Percentiles rank a stretch among this genome's conserved stretches.
Conservation (phyloP, 2,797 vertebrate genomes). For the Mus caroli region DNA sequence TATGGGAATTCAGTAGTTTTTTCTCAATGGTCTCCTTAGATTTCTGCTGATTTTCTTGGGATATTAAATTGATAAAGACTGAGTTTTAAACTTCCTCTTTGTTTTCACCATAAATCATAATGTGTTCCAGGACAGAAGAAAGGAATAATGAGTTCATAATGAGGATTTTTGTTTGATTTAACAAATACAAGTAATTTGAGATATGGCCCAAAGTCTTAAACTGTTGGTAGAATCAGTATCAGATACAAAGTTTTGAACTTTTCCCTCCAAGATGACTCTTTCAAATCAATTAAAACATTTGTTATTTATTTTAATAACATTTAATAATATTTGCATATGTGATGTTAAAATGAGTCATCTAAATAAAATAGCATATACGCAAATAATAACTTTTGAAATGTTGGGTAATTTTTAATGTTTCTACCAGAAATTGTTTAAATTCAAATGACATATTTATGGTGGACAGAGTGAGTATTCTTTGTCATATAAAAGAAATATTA, state of each 20-base stretch:
- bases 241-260: not conserved
- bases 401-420: not conserved
- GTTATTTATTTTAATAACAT: conserved; percentile 32
- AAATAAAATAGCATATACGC: not conserved
- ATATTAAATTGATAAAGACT: not conserved
- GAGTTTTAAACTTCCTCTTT: not conserved
- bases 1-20: not conserved
- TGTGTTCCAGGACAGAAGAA: not conserved
- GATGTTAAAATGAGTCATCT: not conserved
- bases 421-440: not conserved
- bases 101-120: not conserved
- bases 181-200: fast-evolving
- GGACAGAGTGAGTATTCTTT: not conserved
- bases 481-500: not conserved
- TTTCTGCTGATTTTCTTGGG: not conserved
- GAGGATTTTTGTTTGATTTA: not conserved
- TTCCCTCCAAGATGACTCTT: not conserved
- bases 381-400: not conserved
- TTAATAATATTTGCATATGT: not conserved
- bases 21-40: not conserved
- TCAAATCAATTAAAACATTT: not conserved
- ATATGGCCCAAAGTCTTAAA: not conserved
- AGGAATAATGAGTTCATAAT: not conserved
- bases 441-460: conserved; percentile 21
- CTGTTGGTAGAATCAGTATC: not conserved